These are phyloP conservation scores for Sepiola atlantica DNA, from an alignment of 2,888 invertebrate genomes.

Conservation along the genomic window DNA sequence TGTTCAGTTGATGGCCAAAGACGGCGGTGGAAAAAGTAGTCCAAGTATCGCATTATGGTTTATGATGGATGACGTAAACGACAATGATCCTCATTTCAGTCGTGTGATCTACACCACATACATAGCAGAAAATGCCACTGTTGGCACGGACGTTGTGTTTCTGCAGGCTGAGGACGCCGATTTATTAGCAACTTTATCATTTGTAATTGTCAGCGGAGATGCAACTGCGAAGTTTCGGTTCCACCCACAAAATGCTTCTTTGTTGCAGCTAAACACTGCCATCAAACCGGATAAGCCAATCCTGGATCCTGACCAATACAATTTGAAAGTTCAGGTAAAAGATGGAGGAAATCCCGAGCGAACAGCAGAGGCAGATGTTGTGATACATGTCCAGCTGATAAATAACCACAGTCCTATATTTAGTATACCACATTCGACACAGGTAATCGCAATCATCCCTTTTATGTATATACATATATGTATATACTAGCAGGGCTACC, in stretches of 20 bases:
- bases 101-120: background rate
- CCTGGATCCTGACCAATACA: background rate
- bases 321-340: conserved; percentile 24
- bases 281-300: background rate
- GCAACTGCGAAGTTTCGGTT: background rate
- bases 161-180: background rate
- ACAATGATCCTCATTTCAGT: background rate
- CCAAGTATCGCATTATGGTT: background rate
- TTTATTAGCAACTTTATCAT: background rate
- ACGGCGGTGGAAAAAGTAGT: background rate
- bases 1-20: background rate
- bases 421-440: background rate
- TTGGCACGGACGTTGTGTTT: background rate
- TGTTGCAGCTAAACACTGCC: background rate
- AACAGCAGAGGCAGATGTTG: background rate
- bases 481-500: too few species aligned
- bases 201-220: background rate
- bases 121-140: background rate
- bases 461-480: too few species aligned
- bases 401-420: conserved; percentile 19
- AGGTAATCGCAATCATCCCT: background rate
- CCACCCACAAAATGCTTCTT: background rate
- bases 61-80: background rate
- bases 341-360: background rate
- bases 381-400: background rate